Percentiles rank a stretch among this genome's conserved stretches.
Evolutionary conservation across 2,113 vertebrate species (phyloP).

Genomic region (Nansenia antarctica): DNA sequence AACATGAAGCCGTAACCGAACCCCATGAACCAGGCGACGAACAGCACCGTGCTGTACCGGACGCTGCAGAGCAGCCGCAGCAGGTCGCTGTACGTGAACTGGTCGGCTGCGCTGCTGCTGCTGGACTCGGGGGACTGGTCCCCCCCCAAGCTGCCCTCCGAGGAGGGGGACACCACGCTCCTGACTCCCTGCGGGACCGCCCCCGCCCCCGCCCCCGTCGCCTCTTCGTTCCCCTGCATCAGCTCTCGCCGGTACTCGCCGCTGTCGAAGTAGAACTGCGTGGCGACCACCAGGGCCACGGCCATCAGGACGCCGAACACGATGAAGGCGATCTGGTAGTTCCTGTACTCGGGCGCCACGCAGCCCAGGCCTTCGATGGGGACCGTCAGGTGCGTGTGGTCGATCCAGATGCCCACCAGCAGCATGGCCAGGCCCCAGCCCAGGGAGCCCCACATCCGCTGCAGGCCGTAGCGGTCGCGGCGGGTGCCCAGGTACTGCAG

Average conservation of each 20-base stretch:
- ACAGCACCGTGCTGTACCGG: slow-evolving; percentile 91
- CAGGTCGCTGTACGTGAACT: slow-evolving; percentile 86
- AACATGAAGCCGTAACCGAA: slow-evolving; percentile 98
- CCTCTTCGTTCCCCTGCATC: slow-evolving; percentile 55
- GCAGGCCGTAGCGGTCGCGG: slow-evolving; percentile 92
- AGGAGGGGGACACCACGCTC: slow-evolving; percentile 44
- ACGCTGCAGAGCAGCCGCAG: slow-evolving; percentile 89
- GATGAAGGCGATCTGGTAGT: slow-evolving; percentile 94
- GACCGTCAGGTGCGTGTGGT: slow-evolving; percentile 82
- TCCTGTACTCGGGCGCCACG: slow-evolving; percentile 81
- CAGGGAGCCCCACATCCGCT: slow-evolving; percentile 98
- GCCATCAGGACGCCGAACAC: slow-evolving; percentile 94
- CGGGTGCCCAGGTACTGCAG: slow-evolving; percentile 93
- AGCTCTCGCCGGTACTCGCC: slow-evolving; percentile 66
- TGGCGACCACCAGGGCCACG: slow-evolving; percentile 87
- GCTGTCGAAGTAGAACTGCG: slow-evolving; percentile 89
- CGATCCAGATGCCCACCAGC: slow-evolving; percentile 93
- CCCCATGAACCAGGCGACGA: slow-evolving; percentile 99
- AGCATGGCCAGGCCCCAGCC: slow-evolving; percentile 98
- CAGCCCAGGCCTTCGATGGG: slow-evolving; percentile 80
- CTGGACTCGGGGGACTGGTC: slow-evolving; percentile 46
- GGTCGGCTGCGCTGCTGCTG: background rate
- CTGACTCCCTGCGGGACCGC: slow-evolving; percentile 76
- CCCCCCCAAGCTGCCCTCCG: slow-evolving; percentile 51
- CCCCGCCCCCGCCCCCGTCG: slow-evolving; percentile 54